These are phyloP conservation scores for Ophraella communa DNA, from an alignment of 2,888 invertebrate genomes.

Conservation along the genomic window DNA sequence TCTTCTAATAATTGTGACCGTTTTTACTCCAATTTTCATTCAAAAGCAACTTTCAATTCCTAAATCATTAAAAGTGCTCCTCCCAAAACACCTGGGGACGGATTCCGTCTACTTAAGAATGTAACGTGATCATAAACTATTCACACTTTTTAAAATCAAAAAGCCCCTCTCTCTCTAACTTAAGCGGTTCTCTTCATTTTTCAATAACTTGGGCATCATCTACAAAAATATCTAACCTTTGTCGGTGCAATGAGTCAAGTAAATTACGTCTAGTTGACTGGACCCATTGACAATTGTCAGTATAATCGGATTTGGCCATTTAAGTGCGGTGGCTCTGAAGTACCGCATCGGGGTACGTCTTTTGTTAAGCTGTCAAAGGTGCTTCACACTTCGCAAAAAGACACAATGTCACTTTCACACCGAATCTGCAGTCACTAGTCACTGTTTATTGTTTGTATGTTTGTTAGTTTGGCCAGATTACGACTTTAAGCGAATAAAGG, in stretches of 20 bases:
- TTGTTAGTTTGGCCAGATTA: slow-evolving; percentile 50
- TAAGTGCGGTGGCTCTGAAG: slow-evolving; percentile 55
- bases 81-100: slow-evolving; percentile 34
- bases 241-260: slow-evolving; percentile 52
- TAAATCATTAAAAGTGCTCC: slow-evolving; percentile 5
- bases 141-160: slow-evolving; percentile 10
- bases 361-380: slow-evolving; percentile 56
- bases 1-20: not conserved
- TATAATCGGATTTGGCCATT: slow-evolving; percentile 39
- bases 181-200: not conserved
- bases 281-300: slow-evolving; percentile 51
- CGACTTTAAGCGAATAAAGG: slow-evolving; percentile 28
- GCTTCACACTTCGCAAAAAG: slow-evolving; percentile 57
- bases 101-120: slow-evolving; percentile 20
- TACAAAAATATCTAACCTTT: slow-evolving; percentile 38
- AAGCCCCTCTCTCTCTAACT: not conserved
- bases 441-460: slow-evolving; percentile 57
- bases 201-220: slow-evolving; percentile 5
- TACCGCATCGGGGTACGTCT: slow-evolving; percentile 57
- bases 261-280: slow-evolving; percentile 57
- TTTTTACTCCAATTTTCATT: not conserved
- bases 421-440: slow-evolving; percentile 45
- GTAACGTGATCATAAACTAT: slow-evolving; percentile 1
- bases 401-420: slow-evolving; percentile 60
- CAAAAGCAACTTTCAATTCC: not conserved